Percentiles rank a stretch among this genome's conserved stretches.
These are phyloP conservation scores for Bungarus multicinctus DNA, from an alignment of 2,113 vertebrate species.

Conservation along the genomic window DNA sequence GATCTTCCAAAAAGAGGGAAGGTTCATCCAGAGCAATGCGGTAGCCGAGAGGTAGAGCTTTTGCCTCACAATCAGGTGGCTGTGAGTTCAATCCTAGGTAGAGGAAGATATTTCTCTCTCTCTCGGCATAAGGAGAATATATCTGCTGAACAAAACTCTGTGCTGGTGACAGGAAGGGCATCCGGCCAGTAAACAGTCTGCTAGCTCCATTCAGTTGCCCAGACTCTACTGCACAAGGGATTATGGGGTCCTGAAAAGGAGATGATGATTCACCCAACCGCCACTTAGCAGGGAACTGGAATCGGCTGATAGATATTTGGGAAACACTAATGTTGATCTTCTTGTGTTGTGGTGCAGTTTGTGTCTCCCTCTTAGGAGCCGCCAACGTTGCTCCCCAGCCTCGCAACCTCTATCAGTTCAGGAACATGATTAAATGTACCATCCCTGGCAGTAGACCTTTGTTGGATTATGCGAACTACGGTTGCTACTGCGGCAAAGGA, in stretches of 20 bases:
- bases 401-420: conserved; percentile 72
- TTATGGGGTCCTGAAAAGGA: not conserved
- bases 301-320: not conserved
- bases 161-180: no score
- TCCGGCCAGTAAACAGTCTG: no score
- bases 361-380: conserved; percentile 19
- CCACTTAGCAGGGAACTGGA: not conserved
- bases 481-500: not conserved
- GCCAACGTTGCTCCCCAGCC: fast-evolving
- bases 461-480: conserved; percentile 60
- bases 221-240: no score
- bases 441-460: conserved; percentile 67
- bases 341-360: not conserved
- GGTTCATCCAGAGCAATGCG: no score
- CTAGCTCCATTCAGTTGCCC: no score
- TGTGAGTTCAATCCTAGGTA: no score
- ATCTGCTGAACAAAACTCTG: no score
- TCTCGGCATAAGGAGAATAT: no score
- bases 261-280: not conserved
- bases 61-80: no score
- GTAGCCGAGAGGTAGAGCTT: no score
- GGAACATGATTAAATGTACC: conserved; percentile 71
- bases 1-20: no score
- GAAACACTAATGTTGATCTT: not conserved
- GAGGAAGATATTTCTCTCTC: no score